phyloP scores from a whole-genome alignment of 2,797 vertebrate species.

The Thaleichthys pacificus region DNA sequence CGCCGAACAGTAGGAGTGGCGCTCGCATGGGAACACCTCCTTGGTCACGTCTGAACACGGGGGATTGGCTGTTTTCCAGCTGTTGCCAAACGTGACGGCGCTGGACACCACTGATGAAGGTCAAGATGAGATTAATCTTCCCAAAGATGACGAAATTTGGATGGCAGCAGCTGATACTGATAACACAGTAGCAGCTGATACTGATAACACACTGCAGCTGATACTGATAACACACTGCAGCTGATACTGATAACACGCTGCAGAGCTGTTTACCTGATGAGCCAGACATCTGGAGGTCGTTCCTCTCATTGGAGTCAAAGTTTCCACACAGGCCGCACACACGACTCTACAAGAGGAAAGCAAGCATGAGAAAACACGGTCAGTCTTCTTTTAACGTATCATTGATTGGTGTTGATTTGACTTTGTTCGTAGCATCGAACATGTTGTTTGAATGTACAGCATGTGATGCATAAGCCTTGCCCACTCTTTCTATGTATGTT shows the following conservation, averaged over 20 bases:
- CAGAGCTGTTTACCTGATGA: slow-evolving; percentile 40
- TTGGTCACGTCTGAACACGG: slow-evolving; percentile 74
- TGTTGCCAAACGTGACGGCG: slow-evolving; percentile 71
- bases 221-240: too few species aligned
- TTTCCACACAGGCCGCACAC: slow-evolving; percentile 78
- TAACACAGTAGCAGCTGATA: not conserved
- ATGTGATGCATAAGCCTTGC: too few species aligned
- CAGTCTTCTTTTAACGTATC: not conserved
- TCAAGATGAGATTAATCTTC: not conserved
- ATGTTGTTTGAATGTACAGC: too few species aligned
- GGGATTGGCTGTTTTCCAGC: slow-evolving; percentile 75
- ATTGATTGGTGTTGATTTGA: not conserved
- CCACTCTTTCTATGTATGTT: too few species aligned
- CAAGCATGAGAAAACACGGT: not conserved
- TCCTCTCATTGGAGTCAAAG: slow-evolving; percentile 72
- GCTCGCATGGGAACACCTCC: slow-evolving; percentile 79
- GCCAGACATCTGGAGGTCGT: slow-evolving; percentile 66
- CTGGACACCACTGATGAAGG: slow-evolving; percentile 38
- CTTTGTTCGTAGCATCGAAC: too few species aligned
- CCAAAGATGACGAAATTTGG: not conserved
- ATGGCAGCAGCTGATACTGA: not conserved
- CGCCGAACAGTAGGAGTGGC: slow-evolving; percentile 77
- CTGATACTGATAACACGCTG: not conserved
- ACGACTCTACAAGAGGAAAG: slow-evolving; percentile 45
- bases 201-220: not conserved